These are phyloP conservation scores for Agrochola litura DNA, from an alignment of 2,888 invertebrate genomes.

Conservation along the genomic window DNA sequence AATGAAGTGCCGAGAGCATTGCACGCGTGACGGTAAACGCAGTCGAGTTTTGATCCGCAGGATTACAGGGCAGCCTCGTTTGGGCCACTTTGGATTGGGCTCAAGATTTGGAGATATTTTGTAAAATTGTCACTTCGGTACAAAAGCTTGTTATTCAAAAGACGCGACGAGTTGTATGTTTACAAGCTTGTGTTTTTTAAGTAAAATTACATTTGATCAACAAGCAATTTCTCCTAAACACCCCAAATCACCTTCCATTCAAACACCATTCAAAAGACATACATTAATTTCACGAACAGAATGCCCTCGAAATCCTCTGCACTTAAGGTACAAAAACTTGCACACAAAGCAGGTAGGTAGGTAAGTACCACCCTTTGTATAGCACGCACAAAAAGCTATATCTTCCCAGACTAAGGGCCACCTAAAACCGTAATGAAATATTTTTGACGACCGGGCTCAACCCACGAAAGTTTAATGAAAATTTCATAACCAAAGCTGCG, in stretches of 20 bases:
- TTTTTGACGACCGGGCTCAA: slow-evolving; percentile 68
- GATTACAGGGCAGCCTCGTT: background rate
- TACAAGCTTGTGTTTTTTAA: background rate
- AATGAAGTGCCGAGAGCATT: slow-evolving; percentile 15
- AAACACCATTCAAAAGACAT: slow-evolving; percentile 30
- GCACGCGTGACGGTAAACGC: background rate
- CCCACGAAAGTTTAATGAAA: slow-evolving; percentile 68
- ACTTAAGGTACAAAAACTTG: slow-evolving; percentile 56
- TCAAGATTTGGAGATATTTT: no score
- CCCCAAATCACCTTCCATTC: slow-evolving; percentile 32
- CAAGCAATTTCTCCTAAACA: background rate
- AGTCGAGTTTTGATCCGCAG: background rate
- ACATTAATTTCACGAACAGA: slow-evolving; percentile 37
- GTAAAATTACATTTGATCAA: background rate
- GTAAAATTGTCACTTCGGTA: background rate
- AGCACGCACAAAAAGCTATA: slow-evolving; percentile 64
- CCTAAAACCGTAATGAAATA: slow-evolving; percentile 69
- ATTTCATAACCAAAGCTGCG: slow-evolving; percentile 64
- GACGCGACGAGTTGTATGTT: background rate
- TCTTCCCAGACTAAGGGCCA: slow-evolving; percentile 60
- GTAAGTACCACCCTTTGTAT: slow-evolving; percentile 50
- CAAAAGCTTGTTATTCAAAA: background rate
- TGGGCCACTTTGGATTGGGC: background rate
- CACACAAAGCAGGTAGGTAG: slow-evolving; percentile 58
- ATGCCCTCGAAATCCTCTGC: slow-evolving; percentile 49